phyloP scores from a whole-genome alignment of 2,113 vertebrate species.

The Vimba vimba region DNA sequence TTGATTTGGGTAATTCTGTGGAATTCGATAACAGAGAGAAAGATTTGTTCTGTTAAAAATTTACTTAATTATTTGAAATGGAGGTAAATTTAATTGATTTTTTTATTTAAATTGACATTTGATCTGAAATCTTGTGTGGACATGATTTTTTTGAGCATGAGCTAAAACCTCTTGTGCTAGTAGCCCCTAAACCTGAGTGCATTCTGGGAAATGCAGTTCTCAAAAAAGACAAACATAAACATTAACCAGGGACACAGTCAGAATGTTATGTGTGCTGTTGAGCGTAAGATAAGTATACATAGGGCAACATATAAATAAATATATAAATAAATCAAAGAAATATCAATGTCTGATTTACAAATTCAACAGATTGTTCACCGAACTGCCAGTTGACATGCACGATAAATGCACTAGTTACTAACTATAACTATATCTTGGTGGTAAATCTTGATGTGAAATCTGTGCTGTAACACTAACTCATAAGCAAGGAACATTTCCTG shows the following conservation, averaged over 20 bases:
- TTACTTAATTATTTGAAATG: background rate
- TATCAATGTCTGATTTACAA: background rate
- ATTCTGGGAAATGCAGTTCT: slow-evolving; percentile 45
- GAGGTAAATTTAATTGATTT: too few species aligned
- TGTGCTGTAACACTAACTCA: background rate
- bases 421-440: background rate
- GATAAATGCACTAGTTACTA: background rate
- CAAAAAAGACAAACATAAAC: background rate
- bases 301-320: background rate
- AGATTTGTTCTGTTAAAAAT: background rate
- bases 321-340: background rate
- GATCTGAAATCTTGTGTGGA: background rate
- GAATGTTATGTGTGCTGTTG: background rate
- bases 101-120: background rate
- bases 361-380: background rate
- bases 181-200: slow-evolving; percentile 25
- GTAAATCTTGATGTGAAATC: background rate
- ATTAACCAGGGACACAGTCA: background rate
- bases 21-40: background rate
- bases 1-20: too few species aligned
- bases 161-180: background rate
- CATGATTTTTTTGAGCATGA: background rate
- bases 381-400: background rate
- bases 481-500: background rate
- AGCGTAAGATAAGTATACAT: background rate